These are phyloP conservation scores for Zosterops hypoxanthus DNA, from an alignment of 2,113 vertebrate genomes.

Conservation along the genomic window DNA sequence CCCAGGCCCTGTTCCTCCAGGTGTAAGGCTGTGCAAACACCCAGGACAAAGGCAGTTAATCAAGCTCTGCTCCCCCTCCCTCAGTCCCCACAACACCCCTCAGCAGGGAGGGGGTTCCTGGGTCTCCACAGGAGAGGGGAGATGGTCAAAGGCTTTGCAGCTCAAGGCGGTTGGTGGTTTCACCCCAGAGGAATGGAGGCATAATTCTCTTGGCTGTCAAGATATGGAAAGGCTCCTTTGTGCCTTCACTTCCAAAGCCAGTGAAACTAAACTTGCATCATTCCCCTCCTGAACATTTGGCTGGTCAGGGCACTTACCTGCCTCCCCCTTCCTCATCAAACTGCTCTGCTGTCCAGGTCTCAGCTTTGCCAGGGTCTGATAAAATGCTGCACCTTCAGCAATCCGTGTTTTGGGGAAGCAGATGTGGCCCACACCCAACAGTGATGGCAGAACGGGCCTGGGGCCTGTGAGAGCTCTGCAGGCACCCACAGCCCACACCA, in stretches of 20 bases:
- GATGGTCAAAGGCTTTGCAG: not conserved
- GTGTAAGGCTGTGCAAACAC: not conserved
- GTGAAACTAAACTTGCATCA: not conserved
- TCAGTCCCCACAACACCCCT: not conserved
- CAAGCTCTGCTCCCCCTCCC: not conserved
- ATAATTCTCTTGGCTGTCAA: rapidly evolving
- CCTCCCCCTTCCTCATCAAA: not conserved
- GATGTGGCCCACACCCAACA: too few relatives aligned
- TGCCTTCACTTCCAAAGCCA: not conserved
- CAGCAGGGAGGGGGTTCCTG: not conserved
- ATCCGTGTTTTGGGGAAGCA: rapidly evolving
- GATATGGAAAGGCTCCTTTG: not conserved
- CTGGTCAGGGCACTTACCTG: rapidly evolving
- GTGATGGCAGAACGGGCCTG: not conserved
- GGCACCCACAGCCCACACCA: not conserved
- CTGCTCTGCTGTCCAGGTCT: not conserved
- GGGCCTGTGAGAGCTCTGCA: not conserved
- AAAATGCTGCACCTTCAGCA: not conserved
- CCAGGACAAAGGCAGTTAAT: not conserved
- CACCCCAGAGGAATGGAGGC: not conserved
- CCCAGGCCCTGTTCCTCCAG: not conserved
- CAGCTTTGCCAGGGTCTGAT: not conserved
- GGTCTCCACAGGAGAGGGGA: not conserved
- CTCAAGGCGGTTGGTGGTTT: not conserved
- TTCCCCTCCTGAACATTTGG: not conserved